Conservation (phyloP, 2,888 invertebrate genomes). For the Azorinus chamasolen region DNA sequence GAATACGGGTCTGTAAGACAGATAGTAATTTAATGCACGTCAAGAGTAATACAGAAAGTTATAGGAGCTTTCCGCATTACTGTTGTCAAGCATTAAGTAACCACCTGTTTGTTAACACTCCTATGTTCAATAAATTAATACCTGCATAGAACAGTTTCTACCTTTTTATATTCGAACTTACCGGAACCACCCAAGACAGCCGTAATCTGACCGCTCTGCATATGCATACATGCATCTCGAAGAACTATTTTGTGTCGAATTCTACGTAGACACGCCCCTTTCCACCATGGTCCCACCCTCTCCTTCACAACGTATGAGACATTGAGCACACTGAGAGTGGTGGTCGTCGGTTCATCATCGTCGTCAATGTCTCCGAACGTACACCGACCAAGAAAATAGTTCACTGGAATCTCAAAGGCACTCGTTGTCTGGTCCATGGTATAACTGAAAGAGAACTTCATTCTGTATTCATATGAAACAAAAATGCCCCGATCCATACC, state of each 20-base stretch:
- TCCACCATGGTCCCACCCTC: constrained; percentile 78
- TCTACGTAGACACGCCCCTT: constrained; percentile 73
- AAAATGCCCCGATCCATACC: too few species aligned
- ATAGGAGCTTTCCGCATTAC: too few species aligned
- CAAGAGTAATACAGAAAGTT: too few species aligned
- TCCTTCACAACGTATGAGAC: constrained; percentile 73
- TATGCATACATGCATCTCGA: constrained; percentile 71
- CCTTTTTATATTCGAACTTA: too few species aligned
- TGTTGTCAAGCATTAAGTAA: too few species aligned
- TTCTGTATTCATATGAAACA: too few species aligned
- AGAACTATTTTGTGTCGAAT: constrained; percentile 75
- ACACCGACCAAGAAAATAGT: constrained; percentile 66
- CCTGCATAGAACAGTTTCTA: too few species aligned
- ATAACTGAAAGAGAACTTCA: background rate
- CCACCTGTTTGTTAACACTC: too few species aligned
- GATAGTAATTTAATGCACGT: too few species aligned
- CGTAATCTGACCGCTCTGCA: constrained; percentile 74
- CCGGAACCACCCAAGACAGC: constrained; percentile 80
- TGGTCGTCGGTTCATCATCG: constrained; percentile 53
- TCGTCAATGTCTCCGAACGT: constrained; percentile 71
- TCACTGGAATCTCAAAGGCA: constrained; percentile 62
- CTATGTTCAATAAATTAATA: too few species aligned
- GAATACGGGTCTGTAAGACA: too few species aligned
- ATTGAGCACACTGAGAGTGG: constrained; percentile 66
- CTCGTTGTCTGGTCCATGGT: constrained; percentile 52